A percentile compares a stretch with the other conserved stretches of the same genome.
These are phyloP conservation scores for Myotis brandtii DNA, from an alignment of 2,113 vertebrate species.

Conservation along the genomic window DNA sequence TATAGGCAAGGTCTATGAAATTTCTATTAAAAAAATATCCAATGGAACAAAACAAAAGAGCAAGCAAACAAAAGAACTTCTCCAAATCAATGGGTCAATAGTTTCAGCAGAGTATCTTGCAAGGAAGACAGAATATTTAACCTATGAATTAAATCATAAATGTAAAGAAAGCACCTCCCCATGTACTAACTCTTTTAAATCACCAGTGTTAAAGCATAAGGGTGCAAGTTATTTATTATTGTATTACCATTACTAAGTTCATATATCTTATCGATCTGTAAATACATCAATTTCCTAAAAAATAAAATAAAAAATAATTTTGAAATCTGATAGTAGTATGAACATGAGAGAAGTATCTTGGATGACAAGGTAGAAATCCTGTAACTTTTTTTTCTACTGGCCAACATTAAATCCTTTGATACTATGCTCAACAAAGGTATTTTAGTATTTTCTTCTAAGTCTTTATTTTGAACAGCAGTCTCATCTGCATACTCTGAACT, in stretches of 20 bases:
- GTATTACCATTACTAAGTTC: background rate
- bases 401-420: background rate
- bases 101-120: background rate
- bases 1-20: background rate
- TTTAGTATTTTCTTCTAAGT: background rate
- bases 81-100: background rate
- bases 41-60: background rate
- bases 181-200: background rate
- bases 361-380: conserved; percentile 12
- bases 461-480: background rate
- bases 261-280: background rate
- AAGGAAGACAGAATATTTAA: background rate
- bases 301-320: background rate
- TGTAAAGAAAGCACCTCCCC: background rate
- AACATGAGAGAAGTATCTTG: background rate
- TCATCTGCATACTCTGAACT: background rate
- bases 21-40: conserved; percentile 5
- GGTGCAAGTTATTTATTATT: background rate
- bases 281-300: background rate
- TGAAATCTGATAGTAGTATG: background rate
- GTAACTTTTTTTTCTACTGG: background rate
- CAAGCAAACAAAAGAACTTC: background rate
- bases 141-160: conserved; percentile 9
- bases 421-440: background rate
- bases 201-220: conserved; percentile 20